Percentiles rank a stretch among this genome's conserved stretches.
These are phyloP conservation scores for Polyommatus iphigenia DNA, from an alignment of 2,888 invertebrate genomes.

Conservation along the genomic window DNA sequence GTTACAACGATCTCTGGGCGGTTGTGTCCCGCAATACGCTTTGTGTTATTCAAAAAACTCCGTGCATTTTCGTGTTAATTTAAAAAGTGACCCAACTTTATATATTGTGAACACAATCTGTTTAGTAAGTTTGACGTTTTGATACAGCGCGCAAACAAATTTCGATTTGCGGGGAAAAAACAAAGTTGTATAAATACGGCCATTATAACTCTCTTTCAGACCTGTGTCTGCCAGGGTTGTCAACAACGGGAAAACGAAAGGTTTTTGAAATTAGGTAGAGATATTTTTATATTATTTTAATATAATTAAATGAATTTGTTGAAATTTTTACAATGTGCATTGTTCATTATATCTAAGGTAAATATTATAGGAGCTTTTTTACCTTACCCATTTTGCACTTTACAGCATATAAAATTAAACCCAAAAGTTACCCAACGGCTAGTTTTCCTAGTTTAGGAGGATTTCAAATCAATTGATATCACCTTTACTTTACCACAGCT, in stretches of 20 bases:
- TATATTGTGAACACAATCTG: conserved; percentile 8
- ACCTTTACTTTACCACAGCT: no score
- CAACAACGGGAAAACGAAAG: background rate
- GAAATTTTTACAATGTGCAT: no score
- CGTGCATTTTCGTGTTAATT: background rate
- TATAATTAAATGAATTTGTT: no score
- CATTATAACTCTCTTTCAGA: conserved; percentile 12
- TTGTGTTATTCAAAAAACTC: background rate
- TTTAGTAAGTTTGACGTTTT: conserved; percentile 12
- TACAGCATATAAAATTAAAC: no score
- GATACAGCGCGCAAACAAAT: conserved; percentile 8
- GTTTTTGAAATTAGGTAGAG: no score
- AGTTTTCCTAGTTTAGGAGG: no score
- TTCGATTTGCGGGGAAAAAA: conserved; percentile 16
- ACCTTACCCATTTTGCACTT: no score
- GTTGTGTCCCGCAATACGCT: background rate
- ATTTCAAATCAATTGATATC: no score
- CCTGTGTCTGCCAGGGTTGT: background rate
- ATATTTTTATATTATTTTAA: no score
- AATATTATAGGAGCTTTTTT: no score
- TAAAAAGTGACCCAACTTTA: background rate
- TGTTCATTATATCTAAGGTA: no score
- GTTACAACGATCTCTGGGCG: background rate
- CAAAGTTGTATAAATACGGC: conserved; percentile 18
- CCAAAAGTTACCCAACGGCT: no score